Conservation (phyloP, 1,140 invertebrate species). For the Habropoda laboriosa region DNA sequence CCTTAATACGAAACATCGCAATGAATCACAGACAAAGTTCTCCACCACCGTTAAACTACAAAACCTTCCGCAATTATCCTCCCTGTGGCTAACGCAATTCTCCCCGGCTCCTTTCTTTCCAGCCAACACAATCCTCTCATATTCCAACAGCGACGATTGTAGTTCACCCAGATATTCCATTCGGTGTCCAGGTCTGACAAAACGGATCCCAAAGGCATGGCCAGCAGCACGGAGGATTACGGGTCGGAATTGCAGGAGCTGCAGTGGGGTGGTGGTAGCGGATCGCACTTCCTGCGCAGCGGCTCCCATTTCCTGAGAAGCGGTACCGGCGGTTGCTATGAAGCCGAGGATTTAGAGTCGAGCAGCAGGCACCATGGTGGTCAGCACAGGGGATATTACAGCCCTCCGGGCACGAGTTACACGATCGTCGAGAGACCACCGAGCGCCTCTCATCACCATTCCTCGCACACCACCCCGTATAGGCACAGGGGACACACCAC, state of each 20-base stretch:
- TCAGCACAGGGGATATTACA: constrained; percentile 81
- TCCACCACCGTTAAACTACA: too few species aligned
- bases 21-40: too few species aligned
- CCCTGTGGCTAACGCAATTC: too few species aligned
- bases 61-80: too few species aligned
- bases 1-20: too few species aligned
- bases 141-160: too few species aligned
- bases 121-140: too few species aligned
- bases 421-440: constrained; percentile 92
- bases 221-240: constrained; percentile 80
- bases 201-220: constrained; percentile 74
- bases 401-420: constrained; percentile 88
- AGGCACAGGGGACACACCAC: constrained; percentile 81
- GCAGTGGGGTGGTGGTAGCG: constrained; percentile 80
- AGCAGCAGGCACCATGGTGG: constrained; percentile 62
- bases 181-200: constrained; percentile 72
- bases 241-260: constrained; percentile 83
- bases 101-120: too few species aligned
- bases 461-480: constrained; percentile 83
- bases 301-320: constrained; percentile 72
- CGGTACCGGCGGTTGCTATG: constrained; percentile 77
- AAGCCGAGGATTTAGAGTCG: constrained; percentile 81
- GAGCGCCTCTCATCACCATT: constrained; percentile 87
- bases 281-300: constrained; percentile 76
- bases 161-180: too few species aligned